Evolutionary conservation across 1,140 invertebrate species (phyloP).

Genomic region (Propsilocerus akamusi): DNA sequence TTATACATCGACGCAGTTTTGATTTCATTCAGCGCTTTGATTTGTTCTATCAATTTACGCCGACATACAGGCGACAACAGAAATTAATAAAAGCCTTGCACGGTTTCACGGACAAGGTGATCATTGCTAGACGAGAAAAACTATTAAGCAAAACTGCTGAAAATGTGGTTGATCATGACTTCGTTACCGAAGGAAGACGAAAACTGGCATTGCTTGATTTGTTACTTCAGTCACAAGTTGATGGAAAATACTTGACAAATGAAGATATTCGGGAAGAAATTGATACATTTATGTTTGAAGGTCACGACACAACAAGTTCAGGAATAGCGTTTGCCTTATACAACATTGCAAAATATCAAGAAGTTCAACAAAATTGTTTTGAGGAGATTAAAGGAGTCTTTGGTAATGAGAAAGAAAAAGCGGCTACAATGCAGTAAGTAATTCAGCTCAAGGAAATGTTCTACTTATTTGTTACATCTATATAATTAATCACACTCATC

Average conservation of each 20-base stretch:
- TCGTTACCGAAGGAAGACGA: constrained; percentile 25
- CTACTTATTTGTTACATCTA: too few relatives aligned
- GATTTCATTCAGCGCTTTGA: background rate
- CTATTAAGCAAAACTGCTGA: background rate
- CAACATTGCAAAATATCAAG: constrained; percentile 12
- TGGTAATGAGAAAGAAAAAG: constrained; percentile 15
- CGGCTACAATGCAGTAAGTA: too few relatives aligned
- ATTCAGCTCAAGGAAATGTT: too few relatives aligned
- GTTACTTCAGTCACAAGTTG: constrained; percentile 32
- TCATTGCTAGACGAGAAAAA: background rate
- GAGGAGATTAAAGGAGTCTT: constrained; percentile 36
- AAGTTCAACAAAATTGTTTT: constrained; percentile 29
- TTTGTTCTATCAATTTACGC: background rate
- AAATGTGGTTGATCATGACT: background rate
- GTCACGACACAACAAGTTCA: constrained; percentile 17
- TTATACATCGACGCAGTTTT: background rate
- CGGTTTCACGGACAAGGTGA: background rate
- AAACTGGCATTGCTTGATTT: constrained; percentile 53
- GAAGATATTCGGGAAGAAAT: constrained; percentile 45
- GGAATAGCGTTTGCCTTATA: constrained; percentile 15
- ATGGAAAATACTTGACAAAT: constrained; percentile 29
- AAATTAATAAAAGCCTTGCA: background rate
- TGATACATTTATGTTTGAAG: constrained; percentile 50
- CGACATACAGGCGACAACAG: background rate
- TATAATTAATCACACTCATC: constrained; percentile 13